Conservation (phyloP, 2,113 vertebrate genomes). For the Vicugna pacos region DNA sequence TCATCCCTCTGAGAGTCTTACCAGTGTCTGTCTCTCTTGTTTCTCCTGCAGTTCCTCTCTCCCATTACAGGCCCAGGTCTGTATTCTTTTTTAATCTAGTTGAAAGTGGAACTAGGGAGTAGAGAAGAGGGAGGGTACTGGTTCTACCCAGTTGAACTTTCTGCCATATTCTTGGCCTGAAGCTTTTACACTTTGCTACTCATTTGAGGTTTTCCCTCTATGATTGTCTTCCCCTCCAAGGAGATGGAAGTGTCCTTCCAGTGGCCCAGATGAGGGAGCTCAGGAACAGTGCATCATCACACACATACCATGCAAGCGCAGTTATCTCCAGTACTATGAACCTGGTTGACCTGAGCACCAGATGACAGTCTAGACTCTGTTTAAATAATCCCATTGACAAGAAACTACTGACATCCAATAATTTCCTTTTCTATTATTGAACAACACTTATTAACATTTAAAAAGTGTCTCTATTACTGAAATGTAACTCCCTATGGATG, state of each 20-base stretch:
- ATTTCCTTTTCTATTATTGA: not conserved
- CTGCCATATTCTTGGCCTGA: not conserved
- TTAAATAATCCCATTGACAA: not conserved
- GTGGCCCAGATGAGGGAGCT: not conserved
- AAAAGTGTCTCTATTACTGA: not conserved
- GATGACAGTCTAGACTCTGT: not conserved
- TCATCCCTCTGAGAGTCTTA: not conserved
- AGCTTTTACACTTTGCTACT: not conserved
- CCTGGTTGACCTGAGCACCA: not conserved
- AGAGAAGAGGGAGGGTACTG: not conserved
- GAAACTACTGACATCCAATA: not conserved
- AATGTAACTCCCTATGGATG: not conserved
- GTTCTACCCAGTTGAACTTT: not conserved
- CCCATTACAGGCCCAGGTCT: not conserved
- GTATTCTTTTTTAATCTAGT: not conserved
- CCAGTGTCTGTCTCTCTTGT: not conserved
- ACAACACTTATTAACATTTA: not conserved
- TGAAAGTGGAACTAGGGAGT: not conserved
- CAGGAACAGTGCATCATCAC: not conserved
- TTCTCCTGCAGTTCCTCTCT: not conserved
- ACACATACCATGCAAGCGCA: accelerated
- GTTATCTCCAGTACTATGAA: not conserved
- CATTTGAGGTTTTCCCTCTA: not conserved
- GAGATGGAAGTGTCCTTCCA: not conserved
- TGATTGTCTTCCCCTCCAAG: not conserved